Evolutionary conservation across 2,797 vertebrate species (phyloP), one percentile per base, ranked within the genome.

Genomic region (Chrosomus eos): DNA sequence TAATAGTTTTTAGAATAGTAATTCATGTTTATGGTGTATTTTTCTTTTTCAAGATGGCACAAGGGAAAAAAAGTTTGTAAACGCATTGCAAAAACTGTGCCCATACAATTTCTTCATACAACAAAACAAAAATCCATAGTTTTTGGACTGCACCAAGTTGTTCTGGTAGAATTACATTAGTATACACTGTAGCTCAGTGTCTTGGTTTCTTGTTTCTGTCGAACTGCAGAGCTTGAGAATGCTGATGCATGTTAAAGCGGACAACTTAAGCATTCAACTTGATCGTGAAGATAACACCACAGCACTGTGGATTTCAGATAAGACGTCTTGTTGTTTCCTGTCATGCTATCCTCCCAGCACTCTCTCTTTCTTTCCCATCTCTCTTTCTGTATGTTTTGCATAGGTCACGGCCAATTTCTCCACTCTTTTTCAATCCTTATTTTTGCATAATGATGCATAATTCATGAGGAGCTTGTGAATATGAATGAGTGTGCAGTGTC

Each of bases 391-490:
- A 87, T 64, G 58, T 84, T 90, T 88, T 83, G 78, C 70, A 87
- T 80, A 84, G 87, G 88, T 90, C 89, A 81, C 88, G 89, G 58
- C 84, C 81, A 86, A 91, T 92, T 89, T 84, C 85, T 90, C 79
- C 85, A 88, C 82, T 74, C 53, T 72, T 19, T 64, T 80, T 33
- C 11, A 43, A 51, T 72, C 43, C 53, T 51, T 76, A 33, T 72
- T 77, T 86, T 88, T 88, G 81, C 80, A 43, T 84, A 18, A 23
- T 74, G 45, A 86, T 94, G 86, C 89, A 92, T 93, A 87, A 92
- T 92, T 93, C 88, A 91, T 66, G 71, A 55, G 64, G 77, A 85
- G 80, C 77, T 85, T 85, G 81, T 85, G 78, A 87, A 84, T 85
- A 75, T 81, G 88, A 80, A 88, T 86, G 85, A 36, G 85, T 81